Base-by-base conservation (phyloP, 2,888 invertebrate genomes). In the Callinectes sapidus region DNA sequence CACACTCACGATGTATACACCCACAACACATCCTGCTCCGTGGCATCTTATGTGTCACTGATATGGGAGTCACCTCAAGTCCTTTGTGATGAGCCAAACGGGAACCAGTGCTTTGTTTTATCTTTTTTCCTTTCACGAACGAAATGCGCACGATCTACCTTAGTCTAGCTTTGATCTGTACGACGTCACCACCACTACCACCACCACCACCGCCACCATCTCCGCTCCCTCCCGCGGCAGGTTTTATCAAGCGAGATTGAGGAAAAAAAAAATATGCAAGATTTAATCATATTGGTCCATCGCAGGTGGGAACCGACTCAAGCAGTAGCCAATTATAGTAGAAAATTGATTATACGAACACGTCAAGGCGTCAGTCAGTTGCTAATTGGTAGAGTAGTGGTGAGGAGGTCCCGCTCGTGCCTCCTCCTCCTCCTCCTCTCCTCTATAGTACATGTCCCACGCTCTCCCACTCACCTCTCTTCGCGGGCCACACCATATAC, bases 341-440 rank as follows among this genome's bases (percentile, higher is more conserved):
- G 81, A 66, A 89, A 89, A 89, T 39, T 89, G 89, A 89, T 89
- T 89, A 89, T 89, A 66, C 89, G 89, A 89, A 89, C 89, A 61
- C 66, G 89, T 89, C 89, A 35, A 18, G 66, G 66, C 89, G 35
- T 61, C 66, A 54, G 61, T 61, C 89, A 89, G 66, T 18, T 66
- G 89, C 61, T 89, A 89, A 89, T 89, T 89, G 89, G 89, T 66
- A 32, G 35, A 61, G 66, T 23, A 61, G 66, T 23, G 39, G 35
- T 35, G 54, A 61, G 35, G 89, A 39, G 32, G 66, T 0, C 54
- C 66, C 18, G 35, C 81, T 81, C 32, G 81, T 35, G 35, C 35
- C 14, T 81, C 35, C 35, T 35, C 88, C 14, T 81, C 35, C 35
- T 35, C 88, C 88, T n/a, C 28, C n/a, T 48, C 87, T 28, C 28